These are phyloP conservation scores for Suricata suricatta DNA, from an alignment of 2,113 vertebrate species.

Conservation along the genomic window DNA sequence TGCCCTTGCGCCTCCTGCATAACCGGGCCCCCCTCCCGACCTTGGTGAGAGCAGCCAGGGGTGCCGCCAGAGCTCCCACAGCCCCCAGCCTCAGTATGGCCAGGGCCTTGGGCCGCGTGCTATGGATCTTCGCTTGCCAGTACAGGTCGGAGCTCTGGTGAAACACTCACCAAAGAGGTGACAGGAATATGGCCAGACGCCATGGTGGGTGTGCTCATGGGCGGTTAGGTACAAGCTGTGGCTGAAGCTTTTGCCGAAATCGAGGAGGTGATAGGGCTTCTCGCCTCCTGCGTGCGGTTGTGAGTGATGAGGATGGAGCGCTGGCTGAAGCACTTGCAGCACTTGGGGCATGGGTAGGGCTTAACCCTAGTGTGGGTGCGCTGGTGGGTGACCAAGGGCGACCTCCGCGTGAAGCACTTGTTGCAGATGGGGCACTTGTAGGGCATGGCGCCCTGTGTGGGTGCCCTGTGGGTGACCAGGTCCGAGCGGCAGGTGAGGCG, in stretches of 20 bases:
- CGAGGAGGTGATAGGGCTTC: conserved; percentile 69
- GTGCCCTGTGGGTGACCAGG: conserved; percentile 77
- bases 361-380: conserved; percentile 69
- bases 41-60: conserved; percentile 20
- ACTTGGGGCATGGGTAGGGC: conserved; percentile 68
- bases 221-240: conserved; percentile 75
- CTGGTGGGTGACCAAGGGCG: conserved; percentile 74
- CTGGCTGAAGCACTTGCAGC: conserved; percentile 78
- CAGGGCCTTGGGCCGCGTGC: conserved; percentile 61
- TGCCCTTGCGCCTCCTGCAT: background rate
- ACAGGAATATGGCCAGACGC: conserved; percentile 73
- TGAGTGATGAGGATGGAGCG: conserved; percentile 75
- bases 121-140: conserved; percentile 77
- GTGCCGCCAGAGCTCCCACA: background rate
- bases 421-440: conserved; percentile 67
- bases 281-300: conserved; percentile 67
- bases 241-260: background rate
- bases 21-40: accelerated
- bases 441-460: conserved; percentile 75
- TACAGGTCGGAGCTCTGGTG: conserved; percentile 73
- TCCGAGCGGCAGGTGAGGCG: conserved; percentile 71
- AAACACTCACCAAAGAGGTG: conserved; percentile 71
- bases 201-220: conserved; percentile 73
- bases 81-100: conserved; percentile 73
- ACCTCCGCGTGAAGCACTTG: conserved; percentile 77